Evolutionary conservation across 2,113 vertebrate species (phyloP).

Genomic region (Myrmophylax atrothorax): DNA sequence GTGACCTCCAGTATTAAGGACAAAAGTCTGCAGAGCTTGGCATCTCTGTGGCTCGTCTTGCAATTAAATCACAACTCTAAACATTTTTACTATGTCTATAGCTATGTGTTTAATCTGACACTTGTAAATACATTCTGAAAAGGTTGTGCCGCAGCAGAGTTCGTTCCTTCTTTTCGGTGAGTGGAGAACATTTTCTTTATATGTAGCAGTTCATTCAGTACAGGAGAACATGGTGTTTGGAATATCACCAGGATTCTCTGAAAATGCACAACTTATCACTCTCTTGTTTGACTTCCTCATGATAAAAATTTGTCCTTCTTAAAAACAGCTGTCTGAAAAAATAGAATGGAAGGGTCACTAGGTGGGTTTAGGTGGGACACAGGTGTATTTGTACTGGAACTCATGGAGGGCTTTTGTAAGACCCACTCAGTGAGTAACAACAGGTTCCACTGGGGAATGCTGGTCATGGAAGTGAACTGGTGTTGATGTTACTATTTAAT

Average conservation of each 20-base stretch:
- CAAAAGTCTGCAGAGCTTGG: background rate
- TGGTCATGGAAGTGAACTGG: background rate
- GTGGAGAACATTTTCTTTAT: background rate
- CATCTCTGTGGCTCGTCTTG: background rate
- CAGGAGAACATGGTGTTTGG: background rate
- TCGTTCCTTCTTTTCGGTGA: background rate
- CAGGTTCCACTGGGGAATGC: background rate
- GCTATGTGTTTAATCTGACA: background rate
- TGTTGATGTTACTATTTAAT: background rate
- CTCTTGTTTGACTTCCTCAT: background rate
- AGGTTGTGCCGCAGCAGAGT: background rate
- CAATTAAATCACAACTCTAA: background rate
- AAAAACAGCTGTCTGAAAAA: background rate
- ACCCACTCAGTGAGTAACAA: background rate
- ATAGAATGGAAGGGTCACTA: background rate
- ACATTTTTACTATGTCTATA: background rate
- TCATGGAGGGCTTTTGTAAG: background rate
- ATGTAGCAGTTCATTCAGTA: fast-evolving
- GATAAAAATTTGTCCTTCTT: background rate
- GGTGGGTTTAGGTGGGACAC: background rate
- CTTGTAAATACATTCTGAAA: background rate
- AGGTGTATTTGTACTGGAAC: background rate
- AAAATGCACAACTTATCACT: background rate
- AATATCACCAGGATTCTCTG: background rate
- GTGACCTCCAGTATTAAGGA: background rate